Base-by-base conservation (phyloP, 2,888 invertebrate genomes). In the Glomeris marginata region DNA sequence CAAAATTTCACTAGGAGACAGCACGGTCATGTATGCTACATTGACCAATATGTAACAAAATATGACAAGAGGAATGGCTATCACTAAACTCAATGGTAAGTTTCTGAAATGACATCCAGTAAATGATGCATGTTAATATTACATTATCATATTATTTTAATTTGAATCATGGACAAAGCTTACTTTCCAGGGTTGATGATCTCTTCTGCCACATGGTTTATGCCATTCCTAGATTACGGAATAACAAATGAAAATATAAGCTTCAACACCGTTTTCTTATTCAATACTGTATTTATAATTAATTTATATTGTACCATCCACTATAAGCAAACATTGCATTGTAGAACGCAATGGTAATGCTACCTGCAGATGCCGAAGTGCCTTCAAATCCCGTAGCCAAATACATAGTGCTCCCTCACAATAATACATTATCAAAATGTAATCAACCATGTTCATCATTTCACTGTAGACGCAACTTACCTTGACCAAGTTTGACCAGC, bases 121-220 rank as follows among this genome's bases (percentile, higher is more conserved):
- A n/a, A n/a, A n/a, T n/a, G n/a, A n/a, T n/a, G n/a, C n/a, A n/a
- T n/a, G 41, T 18, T 28, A 28, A 28, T 8, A 28, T 28, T 28
- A 28, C 28, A 28, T n/a, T n/a, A n/a, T n/a, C n/a, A n/a, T n/a
- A n/a, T n/a, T n/a, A n/a, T n/a, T n/a, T n/a, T n/a, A n/a, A n/a
- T n/a, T n/a, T n/a, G n/a, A n/a, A n/a, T n/a, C n/a, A n/a, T n/a
- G n/a, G n/a, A n/a, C 18, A 15, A 48, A 57, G 72, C 77, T 74
- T 73, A 81, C 81, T 76, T 81, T 69, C 80, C 90, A 53, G 97
- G 98, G 70, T 95, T 90, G 70, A 92, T 86, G 58, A 98, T 85
- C 73, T 98, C 97, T 72, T 98, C 98, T 56, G 97, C 94, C 55
- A 98, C 95, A 74, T 92, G 97, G 74, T 98, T 98, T 60, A 98